These are phyloP conservation scores for Ictalurus furcatus DNA, from an alignment of 2,113 vertebrate genomes.

Conservation along the genomic window DNA sequence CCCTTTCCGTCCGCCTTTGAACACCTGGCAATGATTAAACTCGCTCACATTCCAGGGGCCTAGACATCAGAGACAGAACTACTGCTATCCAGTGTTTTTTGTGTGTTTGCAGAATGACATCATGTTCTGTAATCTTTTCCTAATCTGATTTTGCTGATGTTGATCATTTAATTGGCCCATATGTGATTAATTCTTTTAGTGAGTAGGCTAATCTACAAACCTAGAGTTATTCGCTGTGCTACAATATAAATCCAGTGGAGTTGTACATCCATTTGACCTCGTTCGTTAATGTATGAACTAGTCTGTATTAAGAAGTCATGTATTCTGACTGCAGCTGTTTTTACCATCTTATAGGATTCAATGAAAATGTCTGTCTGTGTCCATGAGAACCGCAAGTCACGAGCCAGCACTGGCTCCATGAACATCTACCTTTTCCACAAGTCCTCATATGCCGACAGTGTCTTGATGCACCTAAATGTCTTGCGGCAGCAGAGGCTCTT, in stretches of 20 bases:
- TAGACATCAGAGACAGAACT: constrained; percentile 60
- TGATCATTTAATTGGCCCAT: constrained; percentile 25
- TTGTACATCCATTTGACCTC: not conserved
- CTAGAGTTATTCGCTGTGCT: not conserved
- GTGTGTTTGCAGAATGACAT: constrained; percentile 55
- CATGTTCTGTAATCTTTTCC: constrained; percentile 38
- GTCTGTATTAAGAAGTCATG: not conserved
- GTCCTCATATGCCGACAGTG: constrained; percentile 76
- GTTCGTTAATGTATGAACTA: not conserved
- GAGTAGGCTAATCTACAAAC: not conserved
- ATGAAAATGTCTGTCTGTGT: constrained; percentile 85
- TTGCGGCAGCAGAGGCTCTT: constrained; percentile 78
- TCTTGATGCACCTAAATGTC: constrained; percentile 80
- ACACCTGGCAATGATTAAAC: constrained; percentile 77
- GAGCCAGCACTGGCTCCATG: constrained; percentile 79
- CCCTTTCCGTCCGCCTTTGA: constrained; percentile 62
- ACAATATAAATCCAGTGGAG: no score
- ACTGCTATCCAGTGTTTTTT: constrained; percentile 34
- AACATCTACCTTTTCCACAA: constrained; percentile 81
- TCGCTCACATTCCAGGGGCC: constrained; percentile 61
- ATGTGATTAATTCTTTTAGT: not conserved
- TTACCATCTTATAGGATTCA: constrained; percentile 70
- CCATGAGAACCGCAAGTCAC: constrained; percentile 83
- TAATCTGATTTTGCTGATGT: constrained; percentile 38
- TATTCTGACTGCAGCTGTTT: constrained; percentile 20